Percentiles rank a stretch among this genome's conserved stretches.
Evolutionary conservation across 2,797 vertebrate species (phyloP).

Genomic region (Falco peregrinus): DNA sequence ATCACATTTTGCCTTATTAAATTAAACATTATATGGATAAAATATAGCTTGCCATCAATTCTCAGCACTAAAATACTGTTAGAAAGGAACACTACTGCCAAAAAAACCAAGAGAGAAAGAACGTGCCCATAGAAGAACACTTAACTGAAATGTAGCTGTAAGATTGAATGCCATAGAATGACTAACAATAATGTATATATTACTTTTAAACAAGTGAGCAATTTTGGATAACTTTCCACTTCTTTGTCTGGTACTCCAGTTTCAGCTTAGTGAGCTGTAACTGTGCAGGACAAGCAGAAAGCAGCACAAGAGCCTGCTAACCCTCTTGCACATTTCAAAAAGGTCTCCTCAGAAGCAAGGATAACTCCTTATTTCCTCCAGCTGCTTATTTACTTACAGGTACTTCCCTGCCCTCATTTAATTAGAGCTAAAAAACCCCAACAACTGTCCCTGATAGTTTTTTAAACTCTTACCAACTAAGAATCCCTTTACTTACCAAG

Average conservation of each 20-base stretch:
- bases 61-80: conserved; percentile 31
- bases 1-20: conserved; percentile 57
- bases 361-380: conserved; percentile 40
- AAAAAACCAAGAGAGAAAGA: background rate
- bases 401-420: background rate
- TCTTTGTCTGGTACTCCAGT: conserved; percentile 8
- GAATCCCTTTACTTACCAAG: background rate
- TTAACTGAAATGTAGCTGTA: conserved; percentile 35
- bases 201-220: conserved; percentile 20
- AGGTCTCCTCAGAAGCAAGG: background rate
- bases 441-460: background rate
- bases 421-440: background rate
- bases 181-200: conserved; percentile 41
- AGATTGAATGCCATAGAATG: conserved; percentile 5
- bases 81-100: conserved; percentile 4
- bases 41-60: conserved; percentile 43
- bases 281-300: conserved; percentile 2
- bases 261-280: background rate
- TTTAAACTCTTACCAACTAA: background rate
- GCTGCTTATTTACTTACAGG: conserved; percentile 20
- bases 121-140: background rate
- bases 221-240: conserved; percentile 31
- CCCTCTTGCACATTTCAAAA: background rate
- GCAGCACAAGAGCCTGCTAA: background rate
- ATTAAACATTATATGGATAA: conserved; percentile 56